Percentiles rank a stretch among this genome's conserved stretches.
phyloP scores from a whole-genome alignment of 1,140 invertebrate species.

The Notospermus geniculatus region DNA sequence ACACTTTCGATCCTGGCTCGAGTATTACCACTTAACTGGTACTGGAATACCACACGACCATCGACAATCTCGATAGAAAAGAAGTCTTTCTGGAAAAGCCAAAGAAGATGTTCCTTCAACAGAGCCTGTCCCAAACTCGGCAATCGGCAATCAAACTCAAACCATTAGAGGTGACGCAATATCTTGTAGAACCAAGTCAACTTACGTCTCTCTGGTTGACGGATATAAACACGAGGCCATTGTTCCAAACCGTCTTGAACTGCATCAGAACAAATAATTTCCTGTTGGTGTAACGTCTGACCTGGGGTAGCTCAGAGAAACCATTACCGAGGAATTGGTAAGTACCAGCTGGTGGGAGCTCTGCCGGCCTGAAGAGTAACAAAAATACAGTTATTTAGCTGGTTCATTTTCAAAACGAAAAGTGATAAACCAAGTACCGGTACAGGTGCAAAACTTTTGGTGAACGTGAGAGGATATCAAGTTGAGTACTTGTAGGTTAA shows the following conservation, averaged over 20 bases:
- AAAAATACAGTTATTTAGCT: constrained; percentile 2
- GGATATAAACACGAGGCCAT: constrained; percentile 82
- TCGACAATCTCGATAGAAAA: constrained; percentile 73
- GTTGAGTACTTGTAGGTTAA: not conserved
- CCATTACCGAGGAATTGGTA: constrained; percentile 75
- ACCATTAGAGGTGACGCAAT: too few relatives aligned
- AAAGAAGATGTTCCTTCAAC: constrained; percentile 2
- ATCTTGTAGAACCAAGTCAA: too few relatives aligned
- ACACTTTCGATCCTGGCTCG: constrained; percentile 56
- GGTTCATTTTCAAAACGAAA: not conserved
- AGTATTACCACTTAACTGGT: constrained; percentile 58
- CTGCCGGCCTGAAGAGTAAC: constrained; percentile 59
- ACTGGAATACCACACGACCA: constrained; percentile 73
- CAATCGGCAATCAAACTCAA: too few relatives aligned
- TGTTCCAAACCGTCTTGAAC: constrained; percentile 83
- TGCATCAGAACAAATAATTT: constrained; percentile 75
- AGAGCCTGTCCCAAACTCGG: too few relatives aligned
- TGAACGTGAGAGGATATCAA: not conserved
- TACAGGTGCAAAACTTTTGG: not conserved
- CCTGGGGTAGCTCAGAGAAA: constrained; percentile 62
- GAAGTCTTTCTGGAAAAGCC: constrained; percentile 67
- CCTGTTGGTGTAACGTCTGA: constrained; percentile 68
- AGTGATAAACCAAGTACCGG: not conserved
- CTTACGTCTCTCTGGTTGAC: constrained; percentile 58
- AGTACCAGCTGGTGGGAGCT: constrained; percentile 57